phyloP scores from a whole-genome alignment of 2,113 vertebrate genomes.

The Protobothrops mucrosquamatus region DNA sequence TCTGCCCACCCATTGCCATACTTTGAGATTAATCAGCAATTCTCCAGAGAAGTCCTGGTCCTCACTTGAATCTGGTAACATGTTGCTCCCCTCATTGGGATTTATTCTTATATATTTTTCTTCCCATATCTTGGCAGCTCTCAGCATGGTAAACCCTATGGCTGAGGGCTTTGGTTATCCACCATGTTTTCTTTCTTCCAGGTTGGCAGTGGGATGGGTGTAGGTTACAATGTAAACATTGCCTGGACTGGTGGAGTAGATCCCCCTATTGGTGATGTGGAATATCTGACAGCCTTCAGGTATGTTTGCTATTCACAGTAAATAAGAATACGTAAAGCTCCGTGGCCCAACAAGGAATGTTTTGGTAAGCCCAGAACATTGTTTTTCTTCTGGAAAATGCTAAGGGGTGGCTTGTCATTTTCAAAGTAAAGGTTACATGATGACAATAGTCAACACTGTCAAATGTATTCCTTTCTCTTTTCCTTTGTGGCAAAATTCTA shows the following conservation, averaged over 20 bases:
- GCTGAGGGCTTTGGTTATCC: background rate
- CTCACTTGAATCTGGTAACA: background rate
- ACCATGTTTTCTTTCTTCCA: constrained; percentile 45
- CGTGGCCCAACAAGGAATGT: background rate
- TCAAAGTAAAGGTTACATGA: background rate
- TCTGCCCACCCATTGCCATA: background rate
- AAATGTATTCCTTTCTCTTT: background rate
- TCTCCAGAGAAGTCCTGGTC: background rate
- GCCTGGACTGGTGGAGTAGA: constrained; percentile 87
- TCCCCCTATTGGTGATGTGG: constrained; percentile 83
- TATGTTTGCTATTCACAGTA: constrained; percentile 36
- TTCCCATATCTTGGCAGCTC: background rate
- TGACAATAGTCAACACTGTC: background rate
- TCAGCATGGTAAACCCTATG: background rate
- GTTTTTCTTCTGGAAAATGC: background rate
- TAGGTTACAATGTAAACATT: constrained; percentile 85
- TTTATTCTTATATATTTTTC: background rate
- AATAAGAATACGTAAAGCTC: background rate
- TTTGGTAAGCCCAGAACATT: background rate
- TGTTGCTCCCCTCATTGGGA: background rate
- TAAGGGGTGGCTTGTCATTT: background rate
- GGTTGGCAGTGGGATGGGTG: constrained; percentile 81
- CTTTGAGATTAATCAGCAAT: background rate
- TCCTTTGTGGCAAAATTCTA: background rate
- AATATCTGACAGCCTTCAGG: constrained; percentile 86